Conservation (phyloP, 2,113 vertebrate species). For the human region GRCh38 chr2:32806501-32807000, state of each 20-base stretch:
- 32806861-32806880: background rate
- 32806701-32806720: no score
- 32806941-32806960: background rate
- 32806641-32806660: no score
- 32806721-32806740: no score
- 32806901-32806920: background rate
- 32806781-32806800: background rate
- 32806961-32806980: background rate
- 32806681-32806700: no score
- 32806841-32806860: constrained; percentile 25
- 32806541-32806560: no score
- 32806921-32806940: background rate
- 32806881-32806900: background rate
- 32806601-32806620: no score
- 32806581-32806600: no score
- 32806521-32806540: background rate
- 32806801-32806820: background rate
- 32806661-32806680: no score
- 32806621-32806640: no score
- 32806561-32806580: no score
- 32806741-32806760: no score
- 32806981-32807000: background rate
- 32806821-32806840: background rate
- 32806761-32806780: no score
- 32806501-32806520: background rate